Evolutionary conservation across 2,797 vertebrate species (phyloP).

Genomic region (Nannoperca obscura): DNA sequence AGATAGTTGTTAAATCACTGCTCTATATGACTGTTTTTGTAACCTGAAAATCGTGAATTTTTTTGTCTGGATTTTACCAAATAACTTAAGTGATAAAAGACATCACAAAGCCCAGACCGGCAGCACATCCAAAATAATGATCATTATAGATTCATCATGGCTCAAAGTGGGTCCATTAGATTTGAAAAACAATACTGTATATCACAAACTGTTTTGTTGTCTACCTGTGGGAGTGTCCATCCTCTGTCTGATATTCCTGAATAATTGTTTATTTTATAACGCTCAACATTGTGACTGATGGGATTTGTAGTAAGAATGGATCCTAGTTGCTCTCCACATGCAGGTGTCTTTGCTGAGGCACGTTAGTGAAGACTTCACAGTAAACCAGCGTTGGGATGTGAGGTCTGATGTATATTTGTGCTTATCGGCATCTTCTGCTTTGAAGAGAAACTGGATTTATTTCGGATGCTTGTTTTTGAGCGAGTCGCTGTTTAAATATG

Average conservation of each 20-base stretch:
- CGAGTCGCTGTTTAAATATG: conserved; percentile 64
- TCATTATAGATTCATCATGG: conserved; percentile 1
- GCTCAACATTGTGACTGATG: conserved; percentile 41
- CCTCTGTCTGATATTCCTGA: conserved; percentile 58
- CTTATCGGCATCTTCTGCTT: conserved; percentile 74
- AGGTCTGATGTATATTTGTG: conserved; percentile 90
- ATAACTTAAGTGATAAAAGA: conserved; percentile 18
- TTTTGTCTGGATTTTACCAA: conserved; percentile 49
- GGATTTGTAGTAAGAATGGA: conserved; percentile 32
- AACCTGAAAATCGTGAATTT: conserved; percentile 31
- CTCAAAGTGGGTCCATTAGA: neutral
- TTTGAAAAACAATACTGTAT: conserved; percentile 13
- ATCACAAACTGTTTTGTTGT: conserved; percentile 35
- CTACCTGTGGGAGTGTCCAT: conserved; percentile 22
- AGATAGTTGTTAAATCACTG: conserved; percentile 43
- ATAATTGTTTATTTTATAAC: conserved; percentile 64
- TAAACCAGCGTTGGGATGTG: conserved; percentile 93
- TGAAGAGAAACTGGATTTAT: conserved; percentile 70
- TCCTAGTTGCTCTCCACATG: conserved; percentile 63
- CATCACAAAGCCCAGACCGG: neutral
- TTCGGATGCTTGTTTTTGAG: conserved; percentile 42
- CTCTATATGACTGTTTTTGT: conserved; percentile 60
- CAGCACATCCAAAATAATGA: conserved; percentile 18
- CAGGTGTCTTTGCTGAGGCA: conserved; percentile 72
- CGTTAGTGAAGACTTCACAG: conserved; percentile 92